Base-by-base conservation (phyloP, 1,140 invertebrate species). In the Plutomurus gul region DNA sequence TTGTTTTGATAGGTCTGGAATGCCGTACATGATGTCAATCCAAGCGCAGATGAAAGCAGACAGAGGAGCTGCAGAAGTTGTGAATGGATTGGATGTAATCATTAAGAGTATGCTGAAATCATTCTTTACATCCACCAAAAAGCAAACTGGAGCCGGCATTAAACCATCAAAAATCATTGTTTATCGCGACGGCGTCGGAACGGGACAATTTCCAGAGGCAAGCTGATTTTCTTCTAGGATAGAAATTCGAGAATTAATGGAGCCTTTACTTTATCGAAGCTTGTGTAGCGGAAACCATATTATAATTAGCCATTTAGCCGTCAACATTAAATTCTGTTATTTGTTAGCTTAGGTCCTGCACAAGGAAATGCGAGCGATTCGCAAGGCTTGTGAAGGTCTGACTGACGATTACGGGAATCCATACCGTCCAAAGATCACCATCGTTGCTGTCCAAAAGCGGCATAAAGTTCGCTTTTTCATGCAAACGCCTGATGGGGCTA, bases 351-450 rank as follows among this genome's bases (percentile, higher is more conserved):
- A 84, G 74, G 86, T 88, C 11, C 80, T 90, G 8, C 81, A 88
- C 25, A 82, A 85, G 47, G 94, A 95, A 86, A 84, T 95, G 47
- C 83, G 84, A 3, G 92, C 91, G 0, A 91, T 96, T 30, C 88
- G 90, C 82, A 84, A 84, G 11, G 94, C 94, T 0, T 94, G 93
- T 82, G 49, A 4, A 30, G 4, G 7, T 11, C 10, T 73, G 72
- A 87, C 85, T 20, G 70, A 70, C 13, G 84, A 85, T 30, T 88
- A 88, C 76, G 79, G 22, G 39, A 65, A 40, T 95, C 18, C 88
- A 96, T 88, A 88, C 75, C 78, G 86, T 75, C 88, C 88, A 3
- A 84, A 83, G 20, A 88, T 90, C 47, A 90, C 88, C 5, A 88
- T 88, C 77, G 84, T 78, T n/a, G 51, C 77, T 7, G 77, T 89